Evolutionary conservation across 2,888 invertebrate genomes (phyloP).

Genomic region (Masnerella sp.): DNA sequence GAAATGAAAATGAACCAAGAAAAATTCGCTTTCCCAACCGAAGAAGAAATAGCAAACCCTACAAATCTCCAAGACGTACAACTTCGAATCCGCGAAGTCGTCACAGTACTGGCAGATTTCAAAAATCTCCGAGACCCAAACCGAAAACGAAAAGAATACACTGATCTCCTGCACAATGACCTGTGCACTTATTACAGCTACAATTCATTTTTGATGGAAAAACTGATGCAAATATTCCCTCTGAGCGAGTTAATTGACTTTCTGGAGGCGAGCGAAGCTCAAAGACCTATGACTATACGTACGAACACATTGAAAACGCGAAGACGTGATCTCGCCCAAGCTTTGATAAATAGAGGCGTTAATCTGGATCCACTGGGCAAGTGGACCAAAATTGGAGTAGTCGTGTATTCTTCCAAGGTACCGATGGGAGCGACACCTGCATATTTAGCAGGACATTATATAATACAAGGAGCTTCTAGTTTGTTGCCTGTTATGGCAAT

Average conservation of each 20-base stretch:
- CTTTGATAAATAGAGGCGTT: conserved; percentile 96
- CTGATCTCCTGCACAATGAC: conserved; percentile 88
- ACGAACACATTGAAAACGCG: conserved; percentile 97
- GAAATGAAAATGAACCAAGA: conserved; percentile 88
- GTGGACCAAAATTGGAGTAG: conserved; percentile 99
- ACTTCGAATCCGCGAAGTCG: conserved; percentile 92
- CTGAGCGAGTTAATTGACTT: conserved; percentile 93
- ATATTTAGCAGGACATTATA: conserved; percentile 98
- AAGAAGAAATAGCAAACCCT: conserved; percentile 85
- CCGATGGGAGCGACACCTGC: conserved; percentile 99
- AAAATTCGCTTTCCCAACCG: conserved; percentile 88
- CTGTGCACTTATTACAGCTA: conserved; percentile 97
- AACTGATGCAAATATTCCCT: conserved; percentile 93
- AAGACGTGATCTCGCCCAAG: conserved; percentile 94
- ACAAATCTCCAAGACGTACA: conserved; percentile 89
- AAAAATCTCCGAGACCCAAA: conserved; percentile 83
- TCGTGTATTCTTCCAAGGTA: conserved; percentile 96
- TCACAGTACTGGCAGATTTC: conserved; percentile 89
- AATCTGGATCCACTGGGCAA: conserved; percentile 99
- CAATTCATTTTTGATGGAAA: conserved; percentile 96
- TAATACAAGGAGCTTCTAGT: conserved; percentile 97
- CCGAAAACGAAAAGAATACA: conserved; percentile 82
- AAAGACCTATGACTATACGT: conserved; percentile 95
- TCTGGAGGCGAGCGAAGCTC: conserved; percentile 96
- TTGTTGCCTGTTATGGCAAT: conserved; percentile 98